These are phyloP conservation scores for Tinea semifulvella DNA, from an alignment of 2,888 invertebrate species.

Conservation along the genomic window DNA sequence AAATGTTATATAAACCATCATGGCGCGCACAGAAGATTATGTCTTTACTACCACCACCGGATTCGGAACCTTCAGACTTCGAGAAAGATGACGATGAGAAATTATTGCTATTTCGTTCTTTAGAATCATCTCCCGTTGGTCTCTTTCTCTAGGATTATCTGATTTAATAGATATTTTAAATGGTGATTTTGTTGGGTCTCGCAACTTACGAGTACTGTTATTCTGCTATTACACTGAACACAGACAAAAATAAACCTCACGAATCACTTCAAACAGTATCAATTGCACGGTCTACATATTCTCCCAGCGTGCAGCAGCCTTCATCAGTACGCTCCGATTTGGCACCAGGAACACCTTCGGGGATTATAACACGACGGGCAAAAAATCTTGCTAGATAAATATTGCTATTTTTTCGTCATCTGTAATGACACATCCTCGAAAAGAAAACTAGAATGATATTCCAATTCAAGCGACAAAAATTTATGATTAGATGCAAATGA, in stretches of 20 bases:
- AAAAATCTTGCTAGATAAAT: neutral
- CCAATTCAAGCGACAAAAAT: neutral
- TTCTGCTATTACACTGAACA: neutral
- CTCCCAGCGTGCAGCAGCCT: too few relatives aligned
- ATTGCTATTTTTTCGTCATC: neutral
- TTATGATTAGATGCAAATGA: neutral
- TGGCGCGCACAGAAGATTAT: conserved; percentile 2
- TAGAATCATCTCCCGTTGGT: neutral
- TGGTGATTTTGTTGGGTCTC: neutral
- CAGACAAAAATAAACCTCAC: neutral
- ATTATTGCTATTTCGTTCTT: neutral
- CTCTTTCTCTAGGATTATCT: neutral
- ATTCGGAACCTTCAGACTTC: neutral
- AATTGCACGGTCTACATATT: too few relatives aligned
- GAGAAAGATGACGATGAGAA: conserved; percentile 2
- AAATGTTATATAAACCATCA: neutral
- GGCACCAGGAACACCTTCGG: conserved; percentile 1
- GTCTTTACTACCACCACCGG: neutral
- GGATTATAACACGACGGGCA: neutral
- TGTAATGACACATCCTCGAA: neutral
- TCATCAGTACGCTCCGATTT: too few relatives aligned
- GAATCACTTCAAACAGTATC: neutral
- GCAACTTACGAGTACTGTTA: neutral
- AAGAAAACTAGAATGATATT: conserved; percentile 7
- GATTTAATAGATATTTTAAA: neutral